Conservation (phyloP, 2,113 vertebrate genomes). For the Lampris megalopsis region DNA sequence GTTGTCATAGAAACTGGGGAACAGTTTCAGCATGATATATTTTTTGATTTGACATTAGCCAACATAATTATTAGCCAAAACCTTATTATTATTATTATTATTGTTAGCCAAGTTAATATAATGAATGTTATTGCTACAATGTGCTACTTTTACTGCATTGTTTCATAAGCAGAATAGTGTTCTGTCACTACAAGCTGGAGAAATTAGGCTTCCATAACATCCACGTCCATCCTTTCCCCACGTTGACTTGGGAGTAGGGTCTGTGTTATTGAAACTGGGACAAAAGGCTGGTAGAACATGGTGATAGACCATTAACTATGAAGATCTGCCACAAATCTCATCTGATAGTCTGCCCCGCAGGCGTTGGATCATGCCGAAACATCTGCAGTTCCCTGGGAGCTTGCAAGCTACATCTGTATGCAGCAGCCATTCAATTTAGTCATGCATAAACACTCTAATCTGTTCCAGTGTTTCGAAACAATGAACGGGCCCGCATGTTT, state of each 20-base stretch:
- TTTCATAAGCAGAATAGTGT: no score
- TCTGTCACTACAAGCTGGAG: background rate
- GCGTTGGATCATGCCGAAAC: conserved; percentile 32
- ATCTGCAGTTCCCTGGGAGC: conserved; percentile 27
- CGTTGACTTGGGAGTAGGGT: conserved; percentile 3
- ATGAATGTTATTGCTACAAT: background rate
- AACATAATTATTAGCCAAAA: no score
- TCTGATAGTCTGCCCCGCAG: conserved; percentile 17
- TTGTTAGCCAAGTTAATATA: background rate
- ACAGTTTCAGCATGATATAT: no score
- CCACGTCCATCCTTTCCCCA: conserved; percentile 15
- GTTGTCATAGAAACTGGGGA: no score
- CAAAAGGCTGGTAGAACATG: conserved; percentile 11
- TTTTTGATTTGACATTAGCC: no score
- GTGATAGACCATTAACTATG: conserved; percentile 37
- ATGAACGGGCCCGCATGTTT: conserved; percentile 5
- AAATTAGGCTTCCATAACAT: conserved; percentile 3
- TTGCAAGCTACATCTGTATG: conserved; percentile 55
- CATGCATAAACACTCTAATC: conserved; percentile 53
- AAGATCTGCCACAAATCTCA: conserved; percentile 19
- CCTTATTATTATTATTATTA: no score
- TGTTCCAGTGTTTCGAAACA: conserved; percentile 54
- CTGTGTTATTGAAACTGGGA: conserved; percentile 13
- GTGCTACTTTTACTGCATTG: background rate
- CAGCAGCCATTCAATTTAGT: conserved; percentile 20